A percentile compares a stretch with the other conserved stretches of the same genome.
phyloP scores from a whole-genome alignment of 2,888 invertebrate species.

The Hybos culiciformis region DNA sequence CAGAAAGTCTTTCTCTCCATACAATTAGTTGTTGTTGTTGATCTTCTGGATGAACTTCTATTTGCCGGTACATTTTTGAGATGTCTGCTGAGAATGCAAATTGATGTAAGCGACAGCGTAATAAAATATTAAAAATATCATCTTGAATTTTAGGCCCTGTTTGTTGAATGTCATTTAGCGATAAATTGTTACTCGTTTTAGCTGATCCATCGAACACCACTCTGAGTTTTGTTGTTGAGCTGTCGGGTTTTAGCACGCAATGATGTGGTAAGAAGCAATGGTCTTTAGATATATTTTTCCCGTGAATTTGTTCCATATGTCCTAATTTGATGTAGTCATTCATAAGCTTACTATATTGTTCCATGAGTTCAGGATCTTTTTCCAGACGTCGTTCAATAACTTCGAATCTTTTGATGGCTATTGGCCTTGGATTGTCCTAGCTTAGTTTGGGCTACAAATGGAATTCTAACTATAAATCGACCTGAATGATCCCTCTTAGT shows the following conservation, averaged over 20 bases:
- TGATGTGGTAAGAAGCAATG: constrained; percentile 8
- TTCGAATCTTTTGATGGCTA: too few relatives aligned
- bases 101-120: constrained; percentile 7
- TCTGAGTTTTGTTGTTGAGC: constrained; percentile 3
- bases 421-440: too few relatives aligned
- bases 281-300: too few relatives aligned
- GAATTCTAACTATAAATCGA: too few relatives aligned
- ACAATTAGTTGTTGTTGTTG: constrained; percentile 10
- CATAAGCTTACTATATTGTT: too few relatives aligned
- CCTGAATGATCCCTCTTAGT: too few relatives aligned
- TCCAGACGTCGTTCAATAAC: too few relatives aligned
- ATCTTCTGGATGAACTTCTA: constrained; percentile 5
- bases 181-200: constrained; percentile 3
- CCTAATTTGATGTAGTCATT: too few relatives aligned
- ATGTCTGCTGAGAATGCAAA: constrained; percentile 13
- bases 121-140: constrained; percentile 6
- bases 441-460: too few relatives aligned
- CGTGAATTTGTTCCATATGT: too few relatives aligned
- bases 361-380: too few relatives aligned
- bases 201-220: constrained; percentile 9
- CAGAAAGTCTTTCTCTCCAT: too few relatives aligned
- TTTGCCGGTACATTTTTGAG: constrained; percentile 12
- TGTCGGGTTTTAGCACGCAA: constrained; percentile 2
- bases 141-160: constrained; percentile 9
- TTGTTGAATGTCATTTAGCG: constrained; percentile 8